These are phyloP conservation scores for Temnothorax nylanderi DNA, from an alignment of 1,140 invertebrate genomes.

Conservation along the genomic window DNA sequence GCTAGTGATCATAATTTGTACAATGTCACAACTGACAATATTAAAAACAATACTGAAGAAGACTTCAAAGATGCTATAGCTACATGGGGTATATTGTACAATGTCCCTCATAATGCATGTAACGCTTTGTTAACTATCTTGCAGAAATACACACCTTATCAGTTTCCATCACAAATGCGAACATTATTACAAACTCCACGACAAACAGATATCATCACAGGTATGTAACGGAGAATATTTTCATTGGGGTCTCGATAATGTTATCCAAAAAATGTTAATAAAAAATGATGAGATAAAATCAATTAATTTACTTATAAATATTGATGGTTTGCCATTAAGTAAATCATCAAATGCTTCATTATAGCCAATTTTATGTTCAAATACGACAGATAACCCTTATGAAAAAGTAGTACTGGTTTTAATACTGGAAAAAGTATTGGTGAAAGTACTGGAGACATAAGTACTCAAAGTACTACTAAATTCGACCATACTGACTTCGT, in stretches of 20 bases:
- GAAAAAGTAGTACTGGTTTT: too few species aligned
- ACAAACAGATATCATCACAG: background rate
- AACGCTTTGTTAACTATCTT: background rate
- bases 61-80: background rate
- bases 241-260: background rate
- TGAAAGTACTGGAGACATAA: too few species aligned
- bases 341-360: too few species aligned
- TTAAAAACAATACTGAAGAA: background rate
- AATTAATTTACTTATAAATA: too few species aligned
- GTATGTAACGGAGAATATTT: background rate
- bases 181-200: conserved; percentile 9
- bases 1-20: background rate
- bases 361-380: too few species aligned
- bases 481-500: too few species aligned
- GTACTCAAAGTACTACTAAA: too few species aligned
- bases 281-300: background rate
- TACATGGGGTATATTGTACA: background rate
- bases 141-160: background rate
- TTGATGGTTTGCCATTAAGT: too few species aligned
- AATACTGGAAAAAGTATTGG: too few species aligned
- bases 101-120: background rate
- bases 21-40: background rate
- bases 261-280: background rate
- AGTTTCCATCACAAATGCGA: background rate
- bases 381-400: too few species aligned